Base-by-base conservation (phyloP, 2,888 invertebrate species). In the Ptychoptera contaminata region DNA sequence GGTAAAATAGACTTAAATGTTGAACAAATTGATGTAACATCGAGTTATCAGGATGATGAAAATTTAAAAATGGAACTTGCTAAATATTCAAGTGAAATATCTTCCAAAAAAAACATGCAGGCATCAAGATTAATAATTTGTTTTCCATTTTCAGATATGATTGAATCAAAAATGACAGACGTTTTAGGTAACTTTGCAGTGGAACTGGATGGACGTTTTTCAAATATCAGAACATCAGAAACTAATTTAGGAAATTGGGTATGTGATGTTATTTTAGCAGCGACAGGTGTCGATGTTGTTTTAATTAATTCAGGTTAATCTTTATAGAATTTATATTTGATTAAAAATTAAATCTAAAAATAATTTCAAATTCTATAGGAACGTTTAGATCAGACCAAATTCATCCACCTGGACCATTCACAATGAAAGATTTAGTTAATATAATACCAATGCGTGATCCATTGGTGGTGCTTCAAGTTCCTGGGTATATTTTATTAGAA, bases 231-330 rank as follows among this genome's bases (percentile, higher is more conserved):
- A 15, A 82, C 84, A 0, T 67, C 74, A 48, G 92, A 92, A 68
- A 83, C 87, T n/a, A 92, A 92, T 68, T 69, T 92, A 35, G 91
- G 90, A 53, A 81, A 84, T 65, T 84, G 83, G 81, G 74, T 84
- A 40, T 82, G 82, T 56, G 83, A 84, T 58, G 79, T 90, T 10
- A 75, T 90, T 47, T 65, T 91, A 47, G 83, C 88, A 0, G 82
- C 87, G 8, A 85, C 87, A 0, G 82, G 84, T 1, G 86, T 88
- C 0, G 91, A 92, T 60, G 68, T 87, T 42, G 86, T 87, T 8
- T 63, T 92, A 12, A 66, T 92, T 37, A 92, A 92, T 66, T 87
- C 90, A 0, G 91, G 87, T n/a, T 74, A 67, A 74, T 69, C 35
- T 47, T n/a, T n/a, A n/a, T n/a, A n/a, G 47, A n/a, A 15, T 12